Conservation (phyloP, 2,113 vertebrate species). For the Oncorhynchus gorbuscha region DNA sequence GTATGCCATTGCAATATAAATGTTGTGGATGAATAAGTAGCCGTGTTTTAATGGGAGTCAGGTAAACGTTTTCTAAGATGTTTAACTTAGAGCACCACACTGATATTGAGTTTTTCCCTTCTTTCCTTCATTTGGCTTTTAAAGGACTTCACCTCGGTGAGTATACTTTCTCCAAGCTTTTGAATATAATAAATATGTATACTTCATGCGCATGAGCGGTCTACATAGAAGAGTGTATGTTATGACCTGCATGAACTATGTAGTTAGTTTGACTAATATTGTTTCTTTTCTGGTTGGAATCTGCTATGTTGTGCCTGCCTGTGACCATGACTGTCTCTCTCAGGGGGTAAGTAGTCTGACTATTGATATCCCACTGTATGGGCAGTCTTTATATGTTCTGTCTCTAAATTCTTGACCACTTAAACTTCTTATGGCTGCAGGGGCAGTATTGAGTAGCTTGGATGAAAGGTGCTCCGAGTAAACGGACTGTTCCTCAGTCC, state of each 20-base stretch:
- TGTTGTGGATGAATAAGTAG: neutral
- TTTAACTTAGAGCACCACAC: neutral
- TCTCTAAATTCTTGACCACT: too few relatives aligned
- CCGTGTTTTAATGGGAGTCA: neutral
- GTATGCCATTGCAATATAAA: neutral
- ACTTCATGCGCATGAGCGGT: neutral
- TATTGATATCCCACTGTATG: neutral
- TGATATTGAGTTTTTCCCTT: neutral
- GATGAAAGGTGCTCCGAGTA: too few relatives aligned
- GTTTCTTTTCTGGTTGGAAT: constrained; percentile 7
- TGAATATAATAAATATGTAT: neutral
- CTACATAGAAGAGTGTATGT: too few relatives aligned
- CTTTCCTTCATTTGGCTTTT: neutral
- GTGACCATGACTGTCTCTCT: constrained; percentile 18
- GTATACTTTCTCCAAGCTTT: constrained; percentile 45
- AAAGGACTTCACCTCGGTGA: constrained; percentile 81
- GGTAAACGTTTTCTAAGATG: neutral
- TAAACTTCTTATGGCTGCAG: too few relatives aligned
- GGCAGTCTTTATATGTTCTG: too few relatives aligned
- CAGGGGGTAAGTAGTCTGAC: constrained; percentile 68
- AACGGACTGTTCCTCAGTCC: too few relatives aligned
- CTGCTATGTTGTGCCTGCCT: constrained; percentile 15
- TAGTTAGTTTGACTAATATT: constrained; percentile 5
- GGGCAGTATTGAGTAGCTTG: too few relatives aligned
- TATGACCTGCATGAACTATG: constrained; percentile 6